phyloP scores from a whole-genome alignment of 2,113 vertebrate species.

The Brevimyrus niger region DNA sequence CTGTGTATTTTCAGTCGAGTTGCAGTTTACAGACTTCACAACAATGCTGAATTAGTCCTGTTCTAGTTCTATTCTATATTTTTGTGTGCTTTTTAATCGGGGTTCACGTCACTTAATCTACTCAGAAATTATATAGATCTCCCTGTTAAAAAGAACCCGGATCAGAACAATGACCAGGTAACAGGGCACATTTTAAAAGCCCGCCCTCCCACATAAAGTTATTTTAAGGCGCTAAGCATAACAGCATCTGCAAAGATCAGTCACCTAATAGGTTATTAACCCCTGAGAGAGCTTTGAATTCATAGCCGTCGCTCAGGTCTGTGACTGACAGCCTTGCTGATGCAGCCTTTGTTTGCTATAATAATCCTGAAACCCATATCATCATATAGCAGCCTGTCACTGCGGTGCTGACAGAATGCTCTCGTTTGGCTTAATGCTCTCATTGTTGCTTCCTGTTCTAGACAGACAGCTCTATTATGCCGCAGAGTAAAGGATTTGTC shows the following conservation, averaged over 20 bases:
- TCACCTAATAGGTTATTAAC: conserved; percentile 99
- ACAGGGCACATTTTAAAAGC: background rate
- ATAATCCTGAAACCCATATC: conserved; percentile 96
- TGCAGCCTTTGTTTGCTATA: conserved; percentile 85
- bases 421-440: background rate
- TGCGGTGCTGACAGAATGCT: conserved; percentile 58
- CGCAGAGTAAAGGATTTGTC: conserved; percentile 61
- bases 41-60: background rate
- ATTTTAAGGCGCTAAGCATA: conserved; percentile 42
- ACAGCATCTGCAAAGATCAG: conserved; percentile 99
- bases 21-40: background rate
- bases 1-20: background rate
- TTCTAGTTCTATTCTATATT: background rate
- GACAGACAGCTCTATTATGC: conserved; percentile 45
- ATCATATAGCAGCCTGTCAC: conserved; percentile 89
- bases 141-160: background rate
- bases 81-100: background rate
- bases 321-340: conserved; percentile 97
- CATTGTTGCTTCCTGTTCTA: conserved; percentile 40
- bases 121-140: background rate
- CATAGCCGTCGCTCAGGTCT: conserved; percentile 76
- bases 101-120: background rate
- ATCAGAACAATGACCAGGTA: background rate
- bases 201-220: background rate
- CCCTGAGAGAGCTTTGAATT: conserved; percentile 79